Base-by-base conservation (phyloP, 2,888 invertebrate genomes). In the Creontiades dilutus region DNA sequence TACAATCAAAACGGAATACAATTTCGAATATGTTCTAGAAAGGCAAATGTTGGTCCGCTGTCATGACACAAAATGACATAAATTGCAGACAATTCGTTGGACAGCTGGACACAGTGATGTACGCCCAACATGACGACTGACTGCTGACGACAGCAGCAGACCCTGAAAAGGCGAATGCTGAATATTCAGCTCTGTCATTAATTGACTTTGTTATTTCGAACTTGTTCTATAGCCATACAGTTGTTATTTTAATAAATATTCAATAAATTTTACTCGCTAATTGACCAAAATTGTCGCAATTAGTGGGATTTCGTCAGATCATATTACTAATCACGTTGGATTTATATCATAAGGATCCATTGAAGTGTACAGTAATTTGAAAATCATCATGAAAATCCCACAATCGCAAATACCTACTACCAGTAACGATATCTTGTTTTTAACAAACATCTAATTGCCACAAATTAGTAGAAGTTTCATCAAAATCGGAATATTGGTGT, bases 281-380 rank as follows among this genome's bases (percentile, higher is more conserved):
- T n/a, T n/a, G n/a, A n/a, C n/a, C n/a, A n/a, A n/a, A n/a, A n/a
- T n/a, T n/a, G n/a, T n/a, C n/a, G n/a, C n/a, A n/a, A n/a, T n/a
- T n/a, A 37, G 7, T 52, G 68, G 68, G 11, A 19, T 68, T 68
- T 13, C 23, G 12, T 68, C 68, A 68, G 68, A 68, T 27, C 13
- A 9, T 23, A 68, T 27, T 2, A 23, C 23, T 68, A 68, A 68
- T 68, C 68, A 68, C 81, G 47, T 48, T 14, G 23, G 27, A 82
- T 37, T 48, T 47, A n/a, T n/a, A n/a, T 81, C 82, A 82, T 82
- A 46, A 82, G 52, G 82, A 82, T 82, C 82, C 82, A 82, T 82
- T 82, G 82, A 82, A 82, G 82, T 82, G 52, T 48, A 27, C 52
- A 46, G 80, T 52, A 82, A 82, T 81, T 5, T 61, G 68, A 68